Evolutionary conservation across 2,797 vertebrate genomes (phyloP).

Genomic region (Iguana delicatissima): DNA sequence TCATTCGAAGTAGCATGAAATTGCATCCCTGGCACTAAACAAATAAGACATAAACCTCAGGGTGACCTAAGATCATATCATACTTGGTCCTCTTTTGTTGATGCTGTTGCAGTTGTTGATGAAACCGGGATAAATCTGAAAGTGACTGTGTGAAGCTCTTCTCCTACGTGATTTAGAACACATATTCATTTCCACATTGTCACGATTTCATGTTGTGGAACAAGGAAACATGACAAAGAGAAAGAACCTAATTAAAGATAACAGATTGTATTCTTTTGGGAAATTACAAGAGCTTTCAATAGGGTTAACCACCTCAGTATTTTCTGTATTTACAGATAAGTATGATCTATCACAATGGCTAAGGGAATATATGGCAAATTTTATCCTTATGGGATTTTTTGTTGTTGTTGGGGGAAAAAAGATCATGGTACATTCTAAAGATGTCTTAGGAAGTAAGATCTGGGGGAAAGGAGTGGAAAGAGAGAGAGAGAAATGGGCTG

Average conservation of each 20-base stretch:
- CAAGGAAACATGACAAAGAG: slow-evolving; percentile 4
- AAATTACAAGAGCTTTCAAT: slow-evolving; percentile 11
- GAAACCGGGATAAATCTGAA: neutral
- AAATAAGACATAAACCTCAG: neutral
- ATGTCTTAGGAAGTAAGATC: neutral
- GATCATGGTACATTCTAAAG: neutral
- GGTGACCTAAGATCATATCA: neutral
- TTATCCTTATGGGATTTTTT: neutral
- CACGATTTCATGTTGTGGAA: slow-evolving; percentile 19
- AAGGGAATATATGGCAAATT: slow-evolving; percentile 19
- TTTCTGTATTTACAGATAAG: slow-evolving; percentile 21
- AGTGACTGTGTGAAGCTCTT: neutral
- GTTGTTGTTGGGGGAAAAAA: neutral
- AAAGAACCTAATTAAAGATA: slow-evolving; percentile 38
- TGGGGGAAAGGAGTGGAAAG: no score
- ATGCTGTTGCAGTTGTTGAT: neutral
- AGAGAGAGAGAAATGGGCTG: neutral
- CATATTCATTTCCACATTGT: slow-evolving; percentile 20
- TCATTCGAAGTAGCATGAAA: neutral
- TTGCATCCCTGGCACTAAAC: neutral
- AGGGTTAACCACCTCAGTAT: neutral
- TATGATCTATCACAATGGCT: slow-evolving; percentile 16
- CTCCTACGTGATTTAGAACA: slow-evolving; percentile 14
- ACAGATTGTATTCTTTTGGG: slow-evolving; percentile 10
- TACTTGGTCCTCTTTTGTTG: neutral